Evolutionary conservation across 2,888 invertebrate genomes (phyloP), one percentile per base, ranked within the genome.

Genomic region (Physocephala rufipes): DNA sequence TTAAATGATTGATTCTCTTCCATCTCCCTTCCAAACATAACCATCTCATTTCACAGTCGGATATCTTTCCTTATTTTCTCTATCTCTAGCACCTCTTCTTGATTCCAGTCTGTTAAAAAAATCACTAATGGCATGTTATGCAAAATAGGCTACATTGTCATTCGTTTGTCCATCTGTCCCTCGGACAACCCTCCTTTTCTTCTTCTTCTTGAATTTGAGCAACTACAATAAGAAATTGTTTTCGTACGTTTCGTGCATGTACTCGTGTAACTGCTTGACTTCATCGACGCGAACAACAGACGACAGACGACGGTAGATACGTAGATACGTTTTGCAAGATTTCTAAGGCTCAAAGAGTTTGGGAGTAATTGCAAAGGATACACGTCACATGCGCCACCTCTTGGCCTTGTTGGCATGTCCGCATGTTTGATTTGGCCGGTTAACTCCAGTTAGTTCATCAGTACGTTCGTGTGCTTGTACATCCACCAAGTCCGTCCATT

Each of bases 341-440:
- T 82, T 78, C 77, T 77, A 78, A 81, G 82, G 82, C 79, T 79
- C 82, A 81, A 79, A 82, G 80, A 79, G 80, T 79, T 82, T 79
- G 66, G 65, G 55, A 82, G 82, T 81, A 81, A 81, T 81, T 81
- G 82, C 81, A 79, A 80, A 79, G 81, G 81, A 82, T 81, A 80
- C 79, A 74, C 71, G 73, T 66, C 69, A 47, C 61, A 68, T 59
- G 69, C 71, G 68, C 71, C 36, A 36, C 36, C 36, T 4, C 36
- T 36, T 9, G 5, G 36, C 36, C 36, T 9, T 36, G 36, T 66
- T 66, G 69, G 53, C 36, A 67, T 68, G 67, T 59, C 67, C 59
- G 47, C 55, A 58, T 67, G 47, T 61, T 28, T n/a, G n/a, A n/a
- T n/a, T n/a, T n/a, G n/a, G n/a, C n/a, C n/a, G n/a, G n/a, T n/a